Base-by-base conservation (phyloP, 2,888 invertebrate species). In the Andrena camellia region DNA sequence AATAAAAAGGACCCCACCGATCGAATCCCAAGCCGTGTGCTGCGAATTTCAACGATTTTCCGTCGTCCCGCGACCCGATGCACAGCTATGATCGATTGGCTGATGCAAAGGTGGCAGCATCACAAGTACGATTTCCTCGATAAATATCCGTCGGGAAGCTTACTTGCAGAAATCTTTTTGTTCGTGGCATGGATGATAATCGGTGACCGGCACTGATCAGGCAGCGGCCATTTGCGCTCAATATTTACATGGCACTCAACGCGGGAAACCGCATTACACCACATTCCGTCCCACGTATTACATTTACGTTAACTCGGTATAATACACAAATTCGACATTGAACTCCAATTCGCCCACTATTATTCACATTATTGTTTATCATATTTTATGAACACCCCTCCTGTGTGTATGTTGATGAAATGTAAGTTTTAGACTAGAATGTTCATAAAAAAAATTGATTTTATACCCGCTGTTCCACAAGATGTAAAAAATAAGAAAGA, bases 141-240 rank as follows among this genome's bases (percentile, higher is more conserved):
- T 72, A 64, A 26, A 79, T 82, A 73, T 62, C 31, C 59, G 6
- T 13, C 31, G 48, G 31, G 33, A 72, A 75, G 33, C 72, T 73
- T 89, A 87, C 85, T 90, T 88, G 72, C 88, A 88, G 89, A 89
- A 82, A 85, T 89, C 85, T 86, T 82, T 81, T 85, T 69, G 71
- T 84, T 87, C 70, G 76, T 76, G 31, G n/a, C 4, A 1, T 52
- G 73, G 78, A 67, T 69, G 80, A 67, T 70, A 81, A 88, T 89
- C 88, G 82, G 78, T 81, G 85, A 89, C 88, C 89, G 85, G 89
- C 84, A 81, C 68, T 81, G 35, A 80, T 78, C 78, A 68, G 50
- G 23, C 68, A 78, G 88, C 88, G 73, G 91, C 91, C 91, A 91
- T 91, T 90, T 91, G 85, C 89, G 87, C 81, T 90, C 90, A 85